Base-by-base conservation (phyloP, 2,888 invertebrate species). In the Eurois occulta region DNA sequence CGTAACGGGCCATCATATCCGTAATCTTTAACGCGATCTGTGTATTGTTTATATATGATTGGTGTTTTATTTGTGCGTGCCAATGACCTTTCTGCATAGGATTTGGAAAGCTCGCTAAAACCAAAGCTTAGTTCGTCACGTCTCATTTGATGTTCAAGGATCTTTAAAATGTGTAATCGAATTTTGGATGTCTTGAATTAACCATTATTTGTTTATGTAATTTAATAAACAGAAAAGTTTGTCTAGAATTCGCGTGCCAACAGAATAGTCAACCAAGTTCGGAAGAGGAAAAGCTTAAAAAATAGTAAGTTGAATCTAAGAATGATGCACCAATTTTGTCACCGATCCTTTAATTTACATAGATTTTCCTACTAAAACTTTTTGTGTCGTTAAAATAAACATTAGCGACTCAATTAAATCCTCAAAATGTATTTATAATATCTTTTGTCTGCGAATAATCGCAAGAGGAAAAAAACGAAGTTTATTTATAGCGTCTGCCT, bases 1-100 rank as follows among this genome's bases (percentile, higher is more conserved):
- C 78, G 79, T 90, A 91, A 91, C 92, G 90, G 91, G 76, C 75
- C 88, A 80, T 86, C 87, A 81, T 81, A 83, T 86, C 77, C 74
- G 85, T 85, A 83, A 87, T 85, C 84, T 80, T 83, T 81, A 86
- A 84, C 86, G 83, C 86, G 76, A 87, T 87, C 84, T 81, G 68
- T 82, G 80, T 84, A 86, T 86, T 88, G 83, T 88, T 86, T 84
- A 84, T 83, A 78, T 87, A 79, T 79, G 80, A 86, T 83, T 84
- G 81, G 80, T 77, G 77, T 81, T 81, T 85, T 85, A 81, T 85
- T 88, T 81, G 75, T 79, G 71, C 75, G 64, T 78, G 85, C 74
- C 84, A 86, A 83, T 86, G 81, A 87, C 78, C 88, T 87, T 77
- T 75, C 75, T 67, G 69, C 43, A 71, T 83, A 74, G 67, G 69